Evolutionary conservation across 92 coral and sea anemone genomes (phyloP), one percentile per base, ranked within the genome.

Genomic region (Isaurus tuberculatus): DNA sequence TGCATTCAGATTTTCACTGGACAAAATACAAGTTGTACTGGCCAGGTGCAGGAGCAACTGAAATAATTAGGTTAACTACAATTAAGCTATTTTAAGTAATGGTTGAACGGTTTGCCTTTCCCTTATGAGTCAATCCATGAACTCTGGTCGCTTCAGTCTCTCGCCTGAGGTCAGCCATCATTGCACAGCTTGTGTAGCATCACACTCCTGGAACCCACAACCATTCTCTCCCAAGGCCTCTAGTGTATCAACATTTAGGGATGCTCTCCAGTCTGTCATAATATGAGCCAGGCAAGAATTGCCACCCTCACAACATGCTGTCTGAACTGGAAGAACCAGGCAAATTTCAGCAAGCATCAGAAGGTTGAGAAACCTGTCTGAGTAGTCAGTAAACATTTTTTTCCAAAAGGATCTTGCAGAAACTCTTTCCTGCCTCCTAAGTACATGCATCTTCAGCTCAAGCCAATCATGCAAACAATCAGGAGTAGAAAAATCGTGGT

Each of bases 381-480:
- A 65, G 73, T 65, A 65, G 65, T 65, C 65, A 65, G 74, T 32
- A 28, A 80, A 80, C 85, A 80, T 65, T 80, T 80, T 46, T 26
- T 80, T 80, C 75, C 85, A 65, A 80, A 80, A 80, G 67, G 85
- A 65, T 81, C 67, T 46, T 81, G 68, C n/a, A n/a, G n/a, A n/a
- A 68, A 67, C 77, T 46, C 66, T 81, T 65, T 81, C 75, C 85
- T 68, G 78, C 78, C 78, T 68, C 70, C 79, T 82, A 53, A 48
- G 86, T 27, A 82, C 70, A 82, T 82, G 86, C 79, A 82, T 70
- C 86, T 82, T 82, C 78, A 68, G 64, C 85, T 81, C 85, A 81
- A 49, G 85, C 85, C 85, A 81, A 77, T 81, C 85, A 81, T 81
- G 75, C 69, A 81, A 81, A 67, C 85, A 67, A 81, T 66, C 77